Conservation (phyloP, 2,888 invertebrate species). For the Euproctis similis region DNA sequence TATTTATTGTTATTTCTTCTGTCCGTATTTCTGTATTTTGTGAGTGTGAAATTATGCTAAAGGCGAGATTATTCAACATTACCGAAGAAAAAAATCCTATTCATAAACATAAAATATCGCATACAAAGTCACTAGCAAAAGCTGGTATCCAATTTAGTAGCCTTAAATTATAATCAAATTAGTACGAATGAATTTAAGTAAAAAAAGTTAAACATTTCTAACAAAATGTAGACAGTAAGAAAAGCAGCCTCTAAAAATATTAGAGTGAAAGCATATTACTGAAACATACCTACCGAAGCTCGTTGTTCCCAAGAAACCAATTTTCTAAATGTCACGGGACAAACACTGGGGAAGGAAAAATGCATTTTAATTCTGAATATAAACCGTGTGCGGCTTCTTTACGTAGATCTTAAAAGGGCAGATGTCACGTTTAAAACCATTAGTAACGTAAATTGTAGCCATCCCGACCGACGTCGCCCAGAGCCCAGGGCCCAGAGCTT, state of each 20-base stretch:
- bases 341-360: conserved; percentile 18
- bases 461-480: conserved; percentile 11
- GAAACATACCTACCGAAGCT: conserved; percentile 2
- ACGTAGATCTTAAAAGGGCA: conserved; percentile 47
- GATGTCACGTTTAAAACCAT: conserved; percentile 66
- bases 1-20: no score
- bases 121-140: no score
- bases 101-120: no score
- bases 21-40: no score
- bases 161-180: no score
- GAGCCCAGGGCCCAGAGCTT: conserved; percentile 32
- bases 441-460: conserved; percentile 61
- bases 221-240: no score
- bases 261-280: conserved; percentile 1
- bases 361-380: conserved; percentile 27
- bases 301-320: conserved; percentile 5
- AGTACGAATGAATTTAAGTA: no score
- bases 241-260: conserved; percentile 3
- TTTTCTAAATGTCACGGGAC: conserved; percentile 14
- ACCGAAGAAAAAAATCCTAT: no score
- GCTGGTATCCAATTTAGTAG: no score
- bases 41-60: no score
- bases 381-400: conserved; percentile 27
- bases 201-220: no score
- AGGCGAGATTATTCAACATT: no score